Percentiles rank a stretch among this genome's conserved stretches.
Evolutionary conservation across 2,113 vertebrate species (phyloP).

Genomic region (Megaptera novaeangliae): DNA sequence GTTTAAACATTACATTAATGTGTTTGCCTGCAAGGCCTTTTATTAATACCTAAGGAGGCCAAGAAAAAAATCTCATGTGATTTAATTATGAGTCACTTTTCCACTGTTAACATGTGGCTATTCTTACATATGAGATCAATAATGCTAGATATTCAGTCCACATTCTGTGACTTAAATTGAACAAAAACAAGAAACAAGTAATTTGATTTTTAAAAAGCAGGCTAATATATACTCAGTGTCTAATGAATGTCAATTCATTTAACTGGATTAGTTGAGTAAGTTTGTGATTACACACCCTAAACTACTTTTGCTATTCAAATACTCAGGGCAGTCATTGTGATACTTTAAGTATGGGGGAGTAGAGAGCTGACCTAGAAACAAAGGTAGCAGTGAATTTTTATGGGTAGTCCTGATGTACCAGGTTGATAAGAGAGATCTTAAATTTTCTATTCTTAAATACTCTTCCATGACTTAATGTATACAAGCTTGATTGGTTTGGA

Average conservation of each 20-base stretch:
- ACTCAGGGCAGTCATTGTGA: background rate
- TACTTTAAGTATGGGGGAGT: background rate
- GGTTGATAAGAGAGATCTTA: background rate
- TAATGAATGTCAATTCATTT: background rate
- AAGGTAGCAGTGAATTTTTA: background rate
- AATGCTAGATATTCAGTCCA: background rate
- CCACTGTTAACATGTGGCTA: background rate
- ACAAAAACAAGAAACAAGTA: background rate
- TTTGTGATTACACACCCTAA: background rate
- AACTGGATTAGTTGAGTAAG: background rate
- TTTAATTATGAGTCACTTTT: constrained; percentile 17
- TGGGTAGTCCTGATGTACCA: background rate
- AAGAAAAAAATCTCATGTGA: background rate
- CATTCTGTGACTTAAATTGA: background rate
- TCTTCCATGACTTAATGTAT: background rate
- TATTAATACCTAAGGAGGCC: background rate
- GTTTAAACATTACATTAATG: constrained; percentile 51
- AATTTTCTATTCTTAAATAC: background rate
- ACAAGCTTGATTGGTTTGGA: background rate
- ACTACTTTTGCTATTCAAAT: background rate
- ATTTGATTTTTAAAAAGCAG: background rate
- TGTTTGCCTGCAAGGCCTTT: background rate
- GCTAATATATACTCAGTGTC: background rate
- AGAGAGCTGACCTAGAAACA: background rate
- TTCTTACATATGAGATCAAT: background rate